phyloP scores from a whole-genome alignment of 2,113 vertebrate genomes.

The Bubo bubo region DNA sequence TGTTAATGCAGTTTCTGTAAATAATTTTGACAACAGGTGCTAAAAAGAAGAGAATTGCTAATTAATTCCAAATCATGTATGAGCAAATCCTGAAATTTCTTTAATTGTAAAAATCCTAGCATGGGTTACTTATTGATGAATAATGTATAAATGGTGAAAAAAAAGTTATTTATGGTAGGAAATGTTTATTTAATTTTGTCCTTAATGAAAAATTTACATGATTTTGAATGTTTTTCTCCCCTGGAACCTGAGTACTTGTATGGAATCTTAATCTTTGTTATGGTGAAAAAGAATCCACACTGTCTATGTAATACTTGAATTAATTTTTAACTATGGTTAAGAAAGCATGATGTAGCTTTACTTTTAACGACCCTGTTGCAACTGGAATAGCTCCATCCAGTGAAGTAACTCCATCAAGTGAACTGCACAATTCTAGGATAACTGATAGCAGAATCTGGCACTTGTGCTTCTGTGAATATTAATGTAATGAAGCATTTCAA shows the following conservation, averaged over 20 bases:
- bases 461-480: background rate
- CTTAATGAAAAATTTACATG: background rate
- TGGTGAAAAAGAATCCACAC: background rate
- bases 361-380: background rate
- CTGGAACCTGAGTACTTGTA: background rate
- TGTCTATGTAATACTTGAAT: background rate
- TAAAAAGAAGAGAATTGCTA: constrained; percentile 33
- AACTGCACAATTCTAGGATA: background rate
- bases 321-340: background rate
- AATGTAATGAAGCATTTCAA: background rate
- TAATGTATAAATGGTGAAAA: background rate
- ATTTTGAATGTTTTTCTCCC: background rate
- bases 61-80: constrained; percentile 42
- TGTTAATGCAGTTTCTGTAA: constrained; percentile 13
- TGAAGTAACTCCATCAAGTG: background rate
- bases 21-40: constrained; percentile 23
- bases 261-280: background rate
- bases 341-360: background rate
- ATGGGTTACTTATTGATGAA: constrained; percentile 1
- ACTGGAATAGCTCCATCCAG: background rate
- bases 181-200: constrained; percentile 10
- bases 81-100: constrained; percentile 20
- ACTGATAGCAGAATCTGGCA: background rate
- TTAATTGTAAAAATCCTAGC: constrained; percentile 33
- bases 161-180: background rate